These are phyloP conservation scores for Dinomys branickii DNA, from an alignment of 2,113 vertebrate species.

Conservation along the genomic window DNA sequence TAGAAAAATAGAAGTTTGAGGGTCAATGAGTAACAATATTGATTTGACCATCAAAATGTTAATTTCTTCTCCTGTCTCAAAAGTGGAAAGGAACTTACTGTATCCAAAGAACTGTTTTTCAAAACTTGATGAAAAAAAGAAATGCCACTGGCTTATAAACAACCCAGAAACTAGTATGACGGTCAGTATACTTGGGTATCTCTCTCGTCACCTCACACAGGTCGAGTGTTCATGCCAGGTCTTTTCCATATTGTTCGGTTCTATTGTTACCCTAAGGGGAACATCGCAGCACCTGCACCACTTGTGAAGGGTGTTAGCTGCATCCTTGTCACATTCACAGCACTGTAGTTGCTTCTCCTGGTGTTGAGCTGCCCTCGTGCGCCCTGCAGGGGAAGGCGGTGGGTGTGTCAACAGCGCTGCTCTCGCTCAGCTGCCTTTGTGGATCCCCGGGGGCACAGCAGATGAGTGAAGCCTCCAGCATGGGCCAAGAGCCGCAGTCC, in stretches of 20 bases:
- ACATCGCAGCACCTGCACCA: not conserved
- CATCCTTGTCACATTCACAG: not conserved
- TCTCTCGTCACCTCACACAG: not conserved
- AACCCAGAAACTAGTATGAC: not conserved
- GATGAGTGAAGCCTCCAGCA: no score
- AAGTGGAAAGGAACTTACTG: not conserved
- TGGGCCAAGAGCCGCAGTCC: not conserved
- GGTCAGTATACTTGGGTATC: not conserved
- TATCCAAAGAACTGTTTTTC: not conserved
- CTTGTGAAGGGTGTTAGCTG: not conserved
- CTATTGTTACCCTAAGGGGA: not conserved
- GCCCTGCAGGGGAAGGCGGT: not conserved
- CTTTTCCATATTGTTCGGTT: not conserved
- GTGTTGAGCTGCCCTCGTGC: not conserved
- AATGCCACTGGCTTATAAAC: not conserved
- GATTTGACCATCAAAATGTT: not conserved
- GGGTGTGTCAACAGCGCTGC: rapidly evolving
- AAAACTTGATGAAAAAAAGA: not conserved
- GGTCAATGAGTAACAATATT: not conserved
- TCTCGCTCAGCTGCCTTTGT: not conserved
- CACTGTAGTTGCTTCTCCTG: not conserved
- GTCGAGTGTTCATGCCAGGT: not conserved
- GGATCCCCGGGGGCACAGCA: no score
- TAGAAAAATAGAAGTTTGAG: not conserved
- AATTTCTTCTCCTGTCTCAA: not conserved